These are phyloP conservation scores for Eubucco bourcierii DNA, from an alignment of 2,113 vertebrate genomes.

Conservation along the genomic window DNA sequence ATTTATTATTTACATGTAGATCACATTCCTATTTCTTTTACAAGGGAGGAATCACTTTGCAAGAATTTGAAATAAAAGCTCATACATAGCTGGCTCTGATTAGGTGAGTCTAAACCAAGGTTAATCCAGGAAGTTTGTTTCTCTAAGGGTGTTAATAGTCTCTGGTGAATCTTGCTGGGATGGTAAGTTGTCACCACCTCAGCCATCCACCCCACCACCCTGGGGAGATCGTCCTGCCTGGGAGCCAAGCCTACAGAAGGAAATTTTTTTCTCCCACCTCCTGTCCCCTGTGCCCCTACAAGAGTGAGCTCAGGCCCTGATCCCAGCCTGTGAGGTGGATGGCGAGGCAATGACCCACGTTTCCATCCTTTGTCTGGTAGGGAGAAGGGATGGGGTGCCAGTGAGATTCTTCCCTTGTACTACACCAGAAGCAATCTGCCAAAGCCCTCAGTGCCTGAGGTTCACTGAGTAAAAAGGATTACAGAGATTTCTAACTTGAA, in stretches of 20 bases:
- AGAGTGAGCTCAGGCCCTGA: background rate
- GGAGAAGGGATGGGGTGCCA: background rate
- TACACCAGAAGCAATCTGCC: background rate
- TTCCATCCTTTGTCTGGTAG: background rate
- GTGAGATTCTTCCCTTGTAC: background rate
- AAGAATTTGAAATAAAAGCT: conserved; percentile 21
- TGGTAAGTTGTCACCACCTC: background rate
- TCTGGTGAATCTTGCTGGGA: background rate
- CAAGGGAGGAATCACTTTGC: background rate
- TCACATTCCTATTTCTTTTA: conserved; percentile 10
- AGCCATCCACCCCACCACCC: background rate
- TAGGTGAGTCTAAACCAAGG: background rate
- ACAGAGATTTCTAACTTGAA: conserved; percentile 7
- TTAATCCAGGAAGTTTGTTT: background rate
- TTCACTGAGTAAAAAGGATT: background rate
- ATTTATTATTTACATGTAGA: conserved; percentile 43
- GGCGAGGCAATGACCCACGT: background rate
- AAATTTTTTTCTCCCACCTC: background rate
- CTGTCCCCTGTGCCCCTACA: fast-evolving
- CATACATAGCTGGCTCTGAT: background rate
- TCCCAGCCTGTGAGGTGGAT: background rate
- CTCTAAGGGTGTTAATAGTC: background rate
- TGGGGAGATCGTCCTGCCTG: background rate
- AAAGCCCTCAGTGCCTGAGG: background rate
- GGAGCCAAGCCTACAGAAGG: fast-evolving